These are phyloP conservation scores for Mus minutoides DNA, from an alignment of 2,797 vertebrate species.

Conservation along the genomic window DNA sequence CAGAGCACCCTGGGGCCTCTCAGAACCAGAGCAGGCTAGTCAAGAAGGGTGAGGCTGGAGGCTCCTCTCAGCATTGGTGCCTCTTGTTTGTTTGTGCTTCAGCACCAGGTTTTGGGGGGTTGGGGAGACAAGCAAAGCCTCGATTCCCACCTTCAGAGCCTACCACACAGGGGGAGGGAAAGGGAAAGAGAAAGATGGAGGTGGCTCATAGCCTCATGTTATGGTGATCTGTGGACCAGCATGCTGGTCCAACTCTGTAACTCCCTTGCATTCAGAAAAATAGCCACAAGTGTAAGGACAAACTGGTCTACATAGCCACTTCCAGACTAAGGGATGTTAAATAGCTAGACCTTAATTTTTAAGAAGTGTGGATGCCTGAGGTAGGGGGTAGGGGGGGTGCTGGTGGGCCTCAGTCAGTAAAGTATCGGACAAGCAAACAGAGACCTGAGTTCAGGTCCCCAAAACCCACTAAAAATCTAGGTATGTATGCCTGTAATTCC, in stretches of 20 bases:
- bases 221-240: neutral
- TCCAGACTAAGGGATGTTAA: neutral
- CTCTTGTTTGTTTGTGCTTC: neutral
- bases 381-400: rapidly evolving
- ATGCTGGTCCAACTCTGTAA: neutral
- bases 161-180: neutral
- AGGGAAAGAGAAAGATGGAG: neutral
- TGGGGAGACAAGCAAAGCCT: neutral
- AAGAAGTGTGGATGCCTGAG: no score
- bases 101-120: neutral
- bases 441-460: neutral
- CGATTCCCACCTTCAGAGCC: neutral
- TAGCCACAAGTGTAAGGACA: neutral
- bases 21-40: conserved; percentile 21
- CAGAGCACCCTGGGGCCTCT: conserved; percentile 64
- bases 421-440: no score
- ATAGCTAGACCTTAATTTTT: neutral
- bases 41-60: neutral
- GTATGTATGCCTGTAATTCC: neutral
- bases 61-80: neutral
- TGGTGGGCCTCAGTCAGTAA: neutral
- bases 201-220: no score
- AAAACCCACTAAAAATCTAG: neutral
- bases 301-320: neutral
- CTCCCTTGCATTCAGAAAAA: neutral